Conservation (phyloP, 2,797 vertebrate genomes). For the Argentina silus region DNA sequence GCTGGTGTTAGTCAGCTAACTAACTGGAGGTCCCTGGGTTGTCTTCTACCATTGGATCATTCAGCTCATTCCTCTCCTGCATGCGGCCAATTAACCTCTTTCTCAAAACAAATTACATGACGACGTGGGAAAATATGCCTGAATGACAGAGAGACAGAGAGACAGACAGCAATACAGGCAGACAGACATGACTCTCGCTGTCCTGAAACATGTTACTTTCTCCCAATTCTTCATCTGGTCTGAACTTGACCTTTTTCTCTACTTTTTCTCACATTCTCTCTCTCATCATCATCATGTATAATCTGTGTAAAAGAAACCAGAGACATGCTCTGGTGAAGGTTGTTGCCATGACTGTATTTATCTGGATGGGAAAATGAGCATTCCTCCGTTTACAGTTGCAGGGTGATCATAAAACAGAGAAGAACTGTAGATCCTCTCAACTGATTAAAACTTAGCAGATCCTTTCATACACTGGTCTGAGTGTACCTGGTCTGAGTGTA, state of each 20-base stretch:
- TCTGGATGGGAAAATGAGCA: slow-evolving; percentile 1
- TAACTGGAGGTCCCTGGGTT: slow-evolving; percentile 2
- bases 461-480: background rate
- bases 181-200: background rate
- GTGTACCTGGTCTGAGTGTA: no score
- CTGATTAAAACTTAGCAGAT: background rate
- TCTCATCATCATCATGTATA: no score
- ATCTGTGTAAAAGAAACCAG: background rate
- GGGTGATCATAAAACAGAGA: background rate
- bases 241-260: background rate
- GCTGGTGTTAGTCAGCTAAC: background rate
- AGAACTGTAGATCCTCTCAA: background rate
- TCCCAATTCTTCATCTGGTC: background rate
- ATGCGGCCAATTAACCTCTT: background rate
- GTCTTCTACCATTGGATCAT: slow-evolving; percentile 12
- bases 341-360: background rate
- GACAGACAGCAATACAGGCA: background rate
- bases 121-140: background rate
- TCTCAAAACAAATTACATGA: background rate
- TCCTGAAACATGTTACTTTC: background rate
- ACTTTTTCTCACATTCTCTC: background rate
- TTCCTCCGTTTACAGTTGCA: background rate
- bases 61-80: slow-evolving; percentile 9
- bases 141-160: slow-evolving; percentile 4
- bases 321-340: background rate